Base-by-base conservation (phyloP, 2,888 invertebrate species). In the Busseola fusca region DNA sequence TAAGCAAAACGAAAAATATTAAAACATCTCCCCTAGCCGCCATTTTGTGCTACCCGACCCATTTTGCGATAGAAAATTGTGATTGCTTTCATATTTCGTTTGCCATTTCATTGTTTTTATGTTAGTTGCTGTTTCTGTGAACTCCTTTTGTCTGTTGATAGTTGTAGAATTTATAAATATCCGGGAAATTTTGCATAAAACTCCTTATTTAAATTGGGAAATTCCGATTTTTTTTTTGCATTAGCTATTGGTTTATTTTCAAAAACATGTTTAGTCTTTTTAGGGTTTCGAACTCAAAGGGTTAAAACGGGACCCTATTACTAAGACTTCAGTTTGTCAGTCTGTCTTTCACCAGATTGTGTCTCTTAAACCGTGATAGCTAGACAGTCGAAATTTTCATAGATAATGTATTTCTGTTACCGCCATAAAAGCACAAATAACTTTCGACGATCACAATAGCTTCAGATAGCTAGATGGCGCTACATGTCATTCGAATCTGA, bases 1-100 rank as follows among this genome's bases (percentile, higher is more conserved):
- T 80, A 78, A 80, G 85, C 78, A 80, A 80, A 85, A 85, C 73
- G 65, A 83, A 86, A 84, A 81, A 80, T 83, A 83, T 80, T 78
- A 85, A 85, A 81, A 85, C 76, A 56, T 72, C 76, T 84, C 85
- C 82, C 80, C 48, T 70, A 80, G 72, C 65, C 57, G 64, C 63
- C 64, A 56, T 83, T 77, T 63, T 59, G 65, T 66, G 70, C 56
- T 67, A 21, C 57, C 42, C 54, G 64, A 83, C 75, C 81, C 76
- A 72, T 85, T 81, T 77, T 77, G 64, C 65, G 58, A 84, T 81
- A 69, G 74, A 77, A 74, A 78, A 81, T 69, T 75, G 85, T 77
- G 81, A 85, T 77, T 84, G 72, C 71, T 77, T 84, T 72, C 52
- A 72, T 80, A 75, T 82, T 75, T 63, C 18, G 64, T 69, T 59